Base-by-base conservation (phyloP, 2,113 vertebrate genomes). In the Sinocyclocheilus maitianheensis region DNA sequence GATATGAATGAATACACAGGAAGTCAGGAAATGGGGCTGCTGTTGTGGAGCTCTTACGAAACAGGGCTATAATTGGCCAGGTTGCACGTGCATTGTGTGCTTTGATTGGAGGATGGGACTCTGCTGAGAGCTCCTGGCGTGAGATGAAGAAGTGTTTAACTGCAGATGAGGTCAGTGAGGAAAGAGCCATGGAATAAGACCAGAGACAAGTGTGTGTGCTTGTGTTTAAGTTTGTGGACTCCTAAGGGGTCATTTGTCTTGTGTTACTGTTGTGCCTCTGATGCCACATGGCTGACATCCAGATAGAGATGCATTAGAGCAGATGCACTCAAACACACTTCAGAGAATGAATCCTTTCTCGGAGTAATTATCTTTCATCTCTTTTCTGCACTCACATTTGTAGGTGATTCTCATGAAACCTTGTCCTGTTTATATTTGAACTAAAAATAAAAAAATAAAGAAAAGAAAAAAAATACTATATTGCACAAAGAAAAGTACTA, bases 181-280 rank as follows among this genome's bases (percentile, higher is more conserved):
- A 85, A 67, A 16, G 13, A 65, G 78, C 60, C 40, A 65, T 65
- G 40, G 60, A 65, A 81, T 65, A n/a, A 81, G 79, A 81, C 78
- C 14, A 65, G 24, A 81, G 78, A 81, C 60, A 65, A 63, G 78
- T 43, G 12, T 55, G 79, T 46, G 40, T 58, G 30, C 30, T n/a
- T 83, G 63, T 76, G 74, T 85, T n/a, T 62, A 55, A 58, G 75
- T 78, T 34, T 85, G 24, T 78, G 84, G 30, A 72, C 51, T 84
- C 53, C 69, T 53, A 34, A 74, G 51, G 82, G 69, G 69, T 74
- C 69, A 74, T 60, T 60, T 74, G 13, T 74, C 51, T 34, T 83
- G 26, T 37, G 13, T 83, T 75, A 58, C 8, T 74, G 51, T n/a
- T 84, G 69, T 43, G 34, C 12, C 37, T 58, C 30, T 58, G 48